A percentile compares a stretch with the other conserved stretches of the same genome.
phyloP scores from a whole-genome alignment of 2,113 vertebrate genomes.

The Phyllostomus hastatus region DNA sequence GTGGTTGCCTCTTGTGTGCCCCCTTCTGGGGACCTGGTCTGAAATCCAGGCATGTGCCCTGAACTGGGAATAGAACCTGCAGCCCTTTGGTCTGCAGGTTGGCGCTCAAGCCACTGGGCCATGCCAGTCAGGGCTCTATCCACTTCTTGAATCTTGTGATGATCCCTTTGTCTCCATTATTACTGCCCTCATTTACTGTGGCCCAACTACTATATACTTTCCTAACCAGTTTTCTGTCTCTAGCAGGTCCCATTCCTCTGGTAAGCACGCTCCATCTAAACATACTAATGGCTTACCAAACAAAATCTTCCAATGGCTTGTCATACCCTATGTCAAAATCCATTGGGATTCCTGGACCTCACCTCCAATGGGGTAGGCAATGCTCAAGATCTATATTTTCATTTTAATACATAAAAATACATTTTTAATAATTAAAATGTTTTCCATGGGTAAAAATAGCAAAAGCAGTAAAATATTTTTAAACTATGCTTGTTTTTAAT shows the following conservation, averaged over 20 bases:
- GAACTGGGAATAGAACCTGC: no score
- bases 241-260: background rate
- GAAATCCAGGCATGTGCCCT: no score
- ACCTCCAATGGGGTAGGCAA: background rate
- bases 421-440: slow-evolving; percentile 28
- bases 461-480: background rate
- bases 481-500: background rate
- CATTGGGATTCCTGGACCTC: background rate
- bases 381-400: background rate
- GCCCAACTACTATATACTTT: background rate
- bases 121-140: no score
- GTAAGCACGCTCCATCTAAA: background rate
- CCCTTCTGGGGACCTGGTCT: no score
- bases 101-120: no score
- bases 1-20: no score
- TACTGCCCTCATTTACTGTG: background rate
- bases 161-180: background rate
- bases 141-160: background rate
- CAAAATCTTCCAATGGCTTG: background rate
- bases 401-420: background rate
- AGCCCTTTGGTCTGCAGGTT: no score
- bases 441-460: background rate
- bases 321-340: background rate
- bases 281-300: background rate
- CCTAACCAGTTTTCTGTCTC: background rate